A percentile compares a stretch with the other conserved stretches of the same genome.
Conservation (phyloP, 2,113 vertebrate genomes). For the Equus quagga region DNA sequence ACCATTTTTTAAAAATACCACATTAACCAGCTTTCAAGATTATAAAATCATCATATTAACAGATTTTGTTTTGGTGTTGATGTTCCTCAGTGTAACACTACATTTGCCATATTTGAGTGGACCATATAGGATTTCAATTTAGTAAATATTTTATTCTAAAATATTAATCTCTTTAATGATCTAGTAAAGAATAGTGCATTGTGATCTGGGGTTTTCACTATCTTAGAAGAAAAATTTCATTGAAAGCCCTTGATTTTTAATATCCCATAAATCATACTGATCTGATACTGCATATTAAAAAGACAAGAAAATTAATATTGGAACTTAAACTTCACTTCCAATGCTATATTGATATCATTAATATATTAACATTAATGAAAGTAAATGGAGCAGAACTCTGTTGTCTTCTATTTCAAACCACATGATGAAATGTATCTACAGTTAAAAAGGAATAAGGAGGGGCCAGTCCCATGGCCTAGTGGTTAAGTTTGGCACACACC, state of each 20-base stretch:
- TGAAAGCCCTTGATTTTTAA: neutral
- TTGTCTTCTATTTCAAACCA: constrained; percentile 47
- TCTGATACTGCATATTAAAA: neutral
- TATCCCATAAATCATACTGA: neutral
- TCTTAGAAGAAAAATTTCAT: neutral
- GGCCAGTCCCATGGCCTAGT: too few relatives aligned
- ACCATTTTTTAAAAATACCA: neutral
- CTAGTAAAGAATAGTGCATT: neutral
- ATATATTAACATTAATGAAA: neutral
- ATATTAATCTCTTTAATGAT: neutral
- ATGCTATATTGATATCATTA: neutral
- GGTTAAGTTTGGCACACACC: too few relatives aligned
- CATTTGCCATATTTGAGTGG: neutral
- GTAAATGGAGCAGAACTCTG: constrained; percentile 34
- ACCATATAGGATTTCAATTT: constrained; percentile 28
- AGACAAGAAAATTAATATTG: neutral
- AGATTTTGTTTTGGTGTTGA: neutral
- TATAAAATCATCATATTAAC: neutral
- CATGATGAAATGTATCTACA: neutral
- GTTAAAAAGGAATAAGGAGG: neutral
- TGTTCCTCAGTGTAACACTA: neutral
- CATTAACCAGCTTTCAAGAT: neutral
- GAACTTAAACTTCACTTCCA: constrained; percentile 21
- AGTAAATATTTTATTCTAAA: neutral
- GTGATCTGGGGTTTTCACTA: neutral